Base-by-base conservation (phyloP, 2,113 vertebrate species). In the Gymnobelideus leadbeateri region DNA sequence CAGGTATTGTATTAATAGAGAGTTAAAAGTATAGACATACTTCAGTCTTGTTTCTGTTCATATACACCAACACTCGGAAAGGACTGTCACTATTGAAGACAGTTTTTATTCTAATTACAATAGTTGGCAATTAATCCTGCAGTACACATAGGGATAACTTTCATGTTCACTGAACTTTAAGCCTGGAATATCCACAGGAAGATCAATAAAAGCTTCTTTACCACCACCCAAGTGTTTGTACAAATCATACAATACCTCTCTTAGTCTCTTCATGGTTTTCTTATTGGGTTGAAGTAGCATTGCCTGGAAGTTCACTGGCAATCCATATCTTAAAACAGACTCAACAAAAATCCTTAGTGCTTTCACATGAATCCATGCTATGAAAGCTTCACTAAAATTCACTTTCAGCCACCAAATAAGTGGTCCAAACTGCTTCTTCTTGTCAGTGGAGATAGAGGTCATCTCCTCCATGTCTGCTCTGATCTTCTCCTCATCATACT, bases 381-480 rank as follows among this genome's bases (percentile, higher is more conserved):
- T 2, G 19, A 84, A 84, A 84, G 68, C 68, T 84, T 84, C 68
- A 43, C 68, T 84, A n/a, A 84, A 84, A 84, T 84, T 84, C 19
- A 84, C 19, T 43, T 23, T n/a, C 68, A 84, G 68, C 68, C 68
- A 84, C n/a, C 68, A 4, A 84, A 84, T 43, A 2, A 84, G n/a
- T 8, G 16, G 68, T 43, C 68, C 99, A 99, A 99, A 99, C 97
- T 99, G 99, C 97, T 99, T 99, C 97, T 99, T 99, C 98, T 99
- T 99, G 97, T 99, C 99, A 21, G 99, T 99, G 92, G 99, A 99
- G 92, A 99, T 99, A 61, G 99, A 98, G 0, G 99, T 99, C 99
- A 99, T 99, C 98, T 99, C 99, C 97, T 99, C 99, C 98, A 99
- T 99, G 97, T 99, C 99, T 0, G 99, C 99, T 98, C 99, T 99